These are phyloP conservation scores for Chiroxiphia lanceolata DNA, from an alignment of 2,797 vertebrate species.

Conservation along the genomic window DNA sequence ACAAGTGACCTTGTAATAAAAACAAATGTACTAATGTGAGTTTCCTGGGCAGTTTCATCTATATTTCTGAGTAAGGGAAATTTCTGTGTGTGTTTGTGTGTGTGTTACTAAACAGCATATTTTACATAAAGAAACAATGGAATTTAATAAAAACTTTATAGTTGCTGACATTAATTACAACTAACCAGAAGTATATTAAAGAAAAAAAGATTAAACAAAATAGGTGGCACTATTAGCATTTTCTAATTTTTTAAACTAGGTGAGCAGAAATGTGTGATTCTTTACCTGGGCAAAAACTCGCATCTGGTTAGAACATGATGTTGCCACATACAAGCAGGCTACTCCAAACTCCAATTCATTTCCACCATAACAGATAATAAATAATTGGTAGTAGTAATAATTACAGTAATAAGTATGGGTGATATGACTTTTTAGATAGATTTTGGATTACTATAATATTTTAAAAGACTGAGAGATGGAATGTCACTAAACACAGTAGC, in stretches of 20 bases:
- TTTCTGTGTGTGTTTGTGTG: background rate
- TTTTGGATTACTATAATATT: background rate
- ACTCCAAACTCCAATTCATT: background rate
- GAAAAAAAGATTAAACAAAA: background rate
- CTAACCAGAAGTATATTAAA: background rate
- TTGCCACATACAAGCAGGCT: background rate
- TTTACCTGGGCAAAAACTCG: background rate
- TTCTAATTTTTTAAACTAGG: background rate
- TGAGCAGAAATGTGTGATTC: background rate
- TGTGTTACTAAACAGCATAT: background rate
- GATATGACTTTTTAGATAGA: background rate
- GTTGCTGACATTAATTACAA: background rate
- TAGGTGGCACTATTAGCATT: background rate
- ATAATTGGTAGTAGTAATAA: background rate
- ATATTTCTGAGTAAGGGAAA: background rate
- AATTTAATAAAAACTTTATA: background rate
- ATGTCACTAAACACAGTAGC: background rate
- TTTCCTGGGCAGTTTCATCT: background rate
- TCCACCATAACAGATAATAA: background rate
- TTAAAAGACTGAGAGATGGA: background rate
- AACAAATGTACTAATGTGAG: background rate
- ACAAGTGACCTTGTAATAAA: background rate
- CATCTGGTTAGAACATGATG: background rate
- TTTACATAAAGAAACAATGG: background rate
- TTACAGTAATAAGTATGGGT: background rate